Conservation (phyloP, 1,140 invertebrate genomes). For the Homalodisca vitripennis region DNA sequence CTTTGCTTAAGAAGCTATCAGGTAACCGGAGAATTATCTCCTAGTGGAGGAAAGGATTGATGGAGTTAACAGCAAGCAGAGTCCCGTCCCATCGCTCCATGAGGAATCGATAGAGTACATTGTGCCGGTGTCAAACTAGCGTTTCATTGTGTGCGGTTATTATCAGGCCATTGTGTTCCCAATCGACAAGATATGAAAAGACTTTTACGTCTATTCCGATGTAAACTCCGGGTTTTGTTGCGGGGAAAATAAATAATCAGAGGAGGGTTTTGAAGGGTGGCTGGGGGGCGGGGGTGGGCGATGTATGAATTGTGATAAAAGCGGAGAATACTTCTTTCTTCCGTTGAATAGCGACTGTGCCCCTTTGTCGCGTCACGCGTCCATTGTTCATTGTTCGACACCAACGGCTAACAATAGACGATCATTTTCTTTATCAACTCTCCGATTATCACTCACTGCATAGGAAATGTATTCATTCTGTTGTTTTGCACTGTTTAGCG, state of each 20-base stretch:
- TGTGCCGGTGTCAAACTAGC: constrained; percentile 1
- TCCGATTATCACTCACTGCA: constrained; percentile 30
- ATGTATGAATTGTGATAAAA: constrained; percentile 35
- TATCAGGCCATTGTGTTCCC: background rate
- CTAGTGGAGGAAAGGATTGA: no score
- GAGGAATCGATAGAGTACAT: background rate
- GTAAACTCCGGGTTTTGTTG: constrained; percentile 6
- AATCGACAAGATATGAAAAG: background rate
- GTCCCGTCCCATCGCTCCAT: no score
- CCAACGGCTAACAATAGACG: constrained; percentile 16
- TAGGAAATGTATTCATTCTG: no score
- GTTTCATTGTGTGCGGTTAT: background rate
- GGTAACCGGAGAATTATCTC: no score
- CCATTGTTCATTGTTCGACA: constrained; percentile 26
- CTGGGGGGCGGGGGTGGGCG: constrained; percentile 12
- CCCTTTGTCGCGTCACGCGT: constrained; percentile 30
- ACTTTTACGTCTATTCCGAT: background rate
- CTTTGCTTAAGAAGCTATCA: no score
- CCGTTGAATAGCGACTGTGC: constrained; percentile 24
- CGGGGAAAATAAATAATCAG: constrained; percentile 32
- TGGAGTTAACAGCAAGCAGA: constrained; percentile 7
- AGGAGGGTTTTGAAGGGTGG: background rate
- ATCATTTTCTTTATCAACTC: constrained; percentile 34
- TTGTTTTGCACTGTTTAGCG: no score
- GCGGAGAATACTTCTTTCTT: constrained; percentile 31